phyloP scores from a whole-genome alignment of 2,113 vertebrate species.

The Balaeniceps rex region DNA sequence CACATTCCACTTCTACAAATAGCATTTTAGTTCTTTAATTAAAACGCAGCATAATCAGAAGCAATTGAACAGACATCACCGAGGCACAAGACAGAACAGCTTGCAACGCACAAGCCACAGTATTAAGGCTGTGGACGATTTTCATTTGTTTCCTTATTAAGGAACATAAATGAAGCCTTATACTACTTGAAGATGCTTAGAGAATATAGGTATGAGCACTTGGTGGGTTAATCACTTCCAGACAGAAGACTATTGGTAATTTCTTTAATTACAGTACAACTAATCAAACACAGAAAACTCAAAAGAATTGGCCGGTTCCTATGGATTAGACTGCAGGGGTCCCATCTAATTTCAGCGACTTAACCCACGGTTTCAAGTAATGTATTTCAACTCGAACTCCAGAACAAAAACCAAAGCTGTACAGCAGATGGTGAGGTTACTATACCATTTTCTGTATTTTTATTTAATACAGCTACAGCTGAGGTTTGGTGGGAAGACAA shows the following conservation, averaged over 20 bases:
- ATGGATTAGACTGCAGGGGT: constrained; percentile 78
- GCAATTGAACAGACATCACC: neutral
- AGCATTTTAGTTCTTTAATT: constrained; percentile 26
- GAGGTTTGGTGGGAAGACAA: neutral
- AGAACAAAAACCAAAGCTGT: constrained; percentile 73
- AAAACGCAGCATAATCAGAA: constrained; percentile 24
- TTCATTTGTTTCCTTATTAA: constrained; percentile 55
- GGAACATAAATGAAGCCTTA: constrained; percentile 5
- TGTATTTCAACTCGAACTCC: constrained; percentile 61
- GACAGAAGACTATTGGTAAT: constrained; percentile 61
- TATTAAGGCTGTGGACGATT: neutral
- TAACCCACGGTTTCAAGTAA: constrained; percentile 64
- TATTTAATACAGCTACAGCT: constrained; percentile 25
- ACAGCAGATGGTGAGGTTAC: constrained; percentile 85
- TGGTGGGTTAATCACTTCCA: constrained; percentile 54
- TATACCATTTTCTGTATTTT: constrained; percentile 28
- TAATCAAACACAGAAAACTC: constrained; percentile 78
- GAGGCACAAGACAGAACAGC: constrained; percentile 10
- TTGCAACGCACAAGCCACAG: neutral
- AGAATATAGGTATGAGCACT: constrained; percentile 38
- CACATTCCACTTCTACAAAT: neutral
- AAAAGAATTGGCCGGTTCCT: constrained; percentile 69
- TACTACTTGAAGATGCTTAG: constrained; percentile 27
- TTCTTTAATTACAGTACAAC: constrained; percentile 80
- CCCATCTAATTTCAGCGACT: constrained; percentile 67